These are phyloP conservation scores for Chiridota heheva DNA, from an alignment of 35 echinoderm and acorn worm genomes.

Conservation along the genomic window DNA sequence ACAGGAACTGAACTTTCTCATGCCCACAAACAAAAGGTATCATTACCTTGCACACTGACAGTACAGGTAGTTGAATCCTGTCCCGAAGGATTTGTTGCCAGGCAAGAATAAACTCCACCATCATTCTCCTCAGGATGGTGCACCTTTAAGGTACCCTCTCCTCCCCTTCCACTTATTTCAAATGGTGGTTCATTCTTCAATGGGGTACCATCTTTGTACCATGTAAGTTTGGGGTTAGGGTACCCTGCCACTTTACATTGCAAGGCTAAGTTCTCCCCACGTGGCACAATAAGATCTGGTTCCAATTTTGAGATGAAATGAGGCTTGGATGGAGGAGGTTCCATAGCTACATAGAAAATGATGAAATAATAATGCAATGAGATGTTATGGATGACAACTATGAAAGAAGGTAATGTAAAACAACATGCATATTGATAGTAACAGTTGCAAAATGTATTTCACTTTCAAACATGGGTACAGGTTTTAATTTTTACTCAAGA, in stretches of 20 bases:
- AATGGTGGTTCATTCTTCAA: conserved; percentile 42
- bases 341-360: background rate
- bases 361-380: too few relatives aligned
- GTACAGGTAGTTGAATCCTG: conserved; percentile 9
- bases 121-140: conserved; percentile 32
- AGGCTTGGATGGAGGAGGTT: conserved; percentile 26
- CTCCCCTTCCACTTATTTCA: conserved; percentile 50
- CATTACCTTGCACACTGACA: background rate
- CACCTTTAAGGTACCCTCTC: conserved; percentile 51
- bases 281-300: conserved; percentile 23
- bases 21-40: background rate
- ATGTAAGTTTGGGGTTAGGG: conserved; percentile 58
- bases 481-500: too few relatives aligned
- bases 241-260: conserved; percentile 60
- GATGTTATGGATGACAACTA: too few relatives aligned
- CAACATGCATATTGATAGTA: too few relatives aligned
- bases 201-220: conserved; percentile 74
- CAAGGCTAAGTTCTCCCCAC: conserved; percentile 32
- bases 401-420: too few relatives aligned
- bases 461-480: too few relatives aligned
- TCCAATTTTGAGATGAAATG: background rate
- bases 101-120: conserved; percentile 20
- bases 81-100: conserved; percentile 14
- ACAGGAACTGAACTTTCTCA: background rate
- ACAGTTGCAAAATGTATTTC: too few relatives aligned